A percentile compares a stretch with the other conserved stretches of the same genome.
Conservation (phyloP, 2,113 vertebrate species). For the Mustela nigripes region DNA sequence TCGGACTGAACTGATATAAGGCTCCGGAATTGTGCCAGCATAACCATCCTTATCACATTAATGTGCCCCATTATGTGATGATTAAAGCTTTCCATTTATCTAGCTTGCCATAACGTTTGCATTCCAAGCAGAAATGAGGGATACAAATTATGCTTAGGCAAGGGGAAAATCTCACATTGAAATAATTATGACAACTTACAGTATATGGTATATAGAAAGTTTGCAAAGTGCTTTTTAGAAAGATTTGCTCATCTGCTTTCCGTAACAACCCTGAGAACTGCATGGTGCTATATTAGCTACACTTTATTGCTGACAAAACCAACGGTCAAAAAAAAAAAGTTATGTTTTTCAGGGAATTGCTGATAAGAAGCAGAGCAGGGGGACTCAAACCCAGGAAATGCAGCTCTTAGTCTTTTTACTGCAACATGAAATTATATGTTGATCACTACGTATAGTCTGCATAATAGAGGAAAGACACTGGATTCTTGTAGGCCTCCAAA, state of each 20-base stretch:
- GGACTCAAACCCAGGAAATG: not conserved
- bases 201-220: not conserved
- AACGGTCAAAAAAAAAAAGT: not conserved
- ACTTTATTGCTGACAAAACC: slow-evolving; percentile 29
- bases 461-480: not conserved
- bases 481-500: not conserved
- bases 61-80: slow-evolving; percentile 50
- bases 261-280: slow-evolving; percentile 27
- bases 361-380: slow-evolving; percentile 4
- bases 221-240: slow-evolving; percentile 60
- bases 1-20: slow-evolving; percentile 8
- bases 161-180: slow-evolving; percentile 53
- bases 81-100: slow-evolving; percentile 68
- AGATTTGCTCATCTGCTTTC: slow-evolving; percentile 61
- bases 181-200: slow-evolving; percentile 45
- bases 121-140: slow-evolving; percentile 64
- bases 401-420: not conserved
- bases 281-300: slow-evolving; percentile 8
- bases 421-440: not conserved
- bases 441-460: not conserved
- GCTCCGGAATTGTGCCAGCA: not conserved
- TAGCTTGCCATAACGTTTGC: slow-evolving; percentile 56
- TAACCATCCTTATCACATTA: slow-evolving; percentile 49
- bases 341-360: slow-evolving; percentile 9
- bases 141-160: slow-evolving; percentile 64